phyloP scores from a whole-genome alignment of 2,113 vertebrate genomes.

The Corythornis vintsioides region DNA sequence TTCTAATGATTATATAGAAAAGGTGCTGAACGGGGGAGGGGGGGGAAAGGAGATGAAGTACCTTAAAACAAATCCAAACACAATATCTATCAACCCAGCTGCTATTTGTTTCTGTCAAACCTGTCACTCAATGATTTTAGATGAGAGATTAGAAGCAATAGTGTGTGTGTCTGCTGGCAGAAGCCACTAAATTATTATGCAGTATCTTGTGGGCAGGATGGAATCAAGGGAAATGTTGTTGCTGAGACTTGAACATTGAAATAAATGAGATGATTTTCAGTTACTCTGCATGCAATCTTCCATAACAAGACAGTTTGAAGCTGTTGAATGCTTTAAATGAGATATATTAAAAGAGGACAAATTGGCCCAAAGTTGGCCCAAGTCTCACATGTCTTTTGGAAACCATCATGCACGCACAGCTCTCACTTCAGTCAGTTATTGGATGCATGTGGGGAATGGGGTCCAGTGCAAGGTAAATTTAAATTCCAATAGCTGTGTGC shows the following conservation, averaged over 20 bases:
- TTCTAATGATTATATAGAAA: conserved; percentile 52
- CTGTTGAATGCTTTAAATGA: not conserved
- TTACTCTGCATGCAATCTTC: not conserved
- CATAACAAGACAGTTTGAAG: not conserved
- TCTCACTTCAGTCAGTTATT: not conserved
- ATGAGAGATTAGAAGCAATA: conserved; percentile 42
- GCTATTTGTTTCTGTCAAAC: conserved; percentile 69
- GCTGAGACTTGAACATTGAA: conserved; percentile 4
- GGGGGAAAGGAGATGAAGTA: not conserved
- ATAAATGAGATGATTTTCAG: conserved; percentile 5
- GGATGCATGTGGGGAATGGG: not conserved
- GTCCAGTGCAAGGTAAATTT: not conserved
- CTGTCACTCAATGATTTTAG: conserved; percentile 61
- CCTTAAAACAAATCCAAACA: conserved; percentile 55
- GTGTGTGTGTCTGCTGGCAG: not conserved
- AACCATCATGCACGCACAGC: not conserved
- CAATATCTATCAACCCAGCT: conserved; percentile 43
- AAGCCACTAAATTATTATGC: conserved; percentile 11
- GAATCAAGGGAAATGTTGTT: conserved; percentile 14
- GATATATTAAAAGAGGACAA: not conserved
- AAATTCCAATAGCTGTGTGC: not conserved
- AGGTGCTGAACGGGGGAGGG: not conserved
- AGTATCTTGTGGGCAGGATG: not conserved
- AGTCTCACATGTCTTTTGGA: not conserved
- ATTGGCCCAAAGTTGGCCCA: not conserved